phyloP scores from a whole-genome alignment of 2,888 invertebrate species.

The Dynastes grantii region DNA sequence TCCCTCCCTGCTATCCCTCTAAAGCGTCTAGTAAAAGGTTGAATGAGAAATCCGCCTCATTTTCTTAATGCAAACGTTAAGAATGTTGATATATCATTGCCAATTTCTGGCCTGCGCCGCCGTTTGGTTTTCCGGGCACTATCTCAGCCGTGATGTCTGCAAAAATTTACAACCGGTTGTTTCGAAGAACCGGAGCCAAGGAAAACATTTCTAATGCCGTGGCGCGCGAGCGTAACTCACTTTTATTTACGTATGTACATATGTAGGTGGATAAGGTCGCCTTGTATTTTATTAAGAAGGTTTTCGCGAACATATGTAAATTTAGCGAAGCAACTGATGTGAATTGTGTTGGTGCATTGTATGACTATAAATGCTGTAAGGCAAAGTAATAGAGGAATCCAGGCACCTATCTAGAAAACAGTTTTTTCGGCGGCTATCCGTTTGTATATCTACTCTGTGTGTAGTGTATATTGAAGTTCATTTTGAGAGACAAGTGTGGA shows the following conservation, averaged over 20 bases:
- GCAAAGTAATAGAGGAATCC: too few species aligned
- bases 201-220: conserved; percentile 28
- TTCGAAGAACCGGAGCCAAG: conserved; percentile 27
- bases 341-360: too few species aligned
- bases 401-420: too few species aligned
- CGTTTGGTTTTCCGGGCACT: conserved; percentile 39
- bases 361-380: too few species aligned
- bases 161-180: conserved; percentile 46
- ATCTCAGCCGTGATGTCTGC: conserved; percentile 27
- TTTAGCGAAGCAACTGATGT: not conserved
- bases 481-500: too few species aligned
- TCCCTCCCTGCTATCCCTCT: not conserved
- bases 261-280: not conserved
- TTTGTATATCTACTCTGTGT: too few species aligned
- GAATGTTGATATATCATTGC: conserved; percentile 52
- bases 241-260: conserved; percentile 11
- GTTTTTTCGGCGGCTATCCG: too few species aligned
- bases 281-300: not conserved
- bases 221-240: conserved; percentile 1
- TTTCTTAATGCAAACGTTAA: conserved; percentile 52
- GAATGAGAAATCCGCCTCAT: conserved; percentile 47
- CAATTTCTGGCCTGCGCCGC: conserved; percentile 46
- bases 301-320: not conserved
- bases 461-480: too few species aligned
- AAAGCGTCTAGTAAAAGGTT: conserved; percentile 12